Evolutionary conservation across 1,140 invertebrate genomes (phyloP), one percentile per base, ranked within the genome.

Genomic region (Eurosta solidaginis): DNA sequence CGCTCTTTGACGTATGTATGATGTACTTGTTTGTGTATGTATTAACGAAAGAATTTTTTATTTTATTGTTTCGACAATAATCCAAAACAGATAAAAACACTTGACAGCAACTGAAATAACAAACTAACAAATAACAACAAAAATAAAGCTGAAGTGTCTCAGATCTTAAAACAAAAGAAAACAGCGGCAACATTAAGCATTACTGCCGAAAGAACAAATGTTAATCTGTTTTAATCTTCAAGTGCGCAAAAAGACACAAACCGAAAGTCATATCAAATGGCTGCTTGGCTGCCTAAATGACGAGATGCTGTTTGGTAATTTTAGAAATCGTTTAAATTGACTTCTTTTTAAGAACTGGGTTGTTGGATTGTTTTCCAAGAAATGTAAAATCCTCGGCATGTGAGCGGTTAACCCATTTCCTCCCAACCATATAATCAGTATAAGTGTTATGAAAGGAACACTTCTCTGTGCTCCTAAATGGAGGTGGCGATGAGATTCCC

Each of bases 191-290:
- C 63, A 33, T 5, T n/a, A 73, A 33, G 14, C 7, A 73, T 42
- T 40, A 45, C 36, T n/a, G 74, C 74, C 17, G 42, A 50, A 76
- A 52, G 42, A 54, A 76, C 75, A 76, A 76, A 52, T 76, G 75
- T 76, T 76, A 76, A 76, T 76, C 75, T 76, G 47, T 54, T 76
- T 76, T 76, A 76, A 76, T 76, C 75, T 76, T 74, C 44, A 27
- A 76, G 29, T 76, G 75, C 36, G 75, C 75, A 54, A 54, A 76
- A 76, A 47, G 6, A 74, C 40, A 22, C 33, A 14, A 9, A 22
- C 29, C n/a, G 33, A 36, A 40, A 40, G 40, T 42, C n/a, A 68
- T 17, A 36, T 40, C 17, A n/a, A 1, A 17, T 20, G 33, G 40
- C 33, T n/a, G 50, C 22, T 25, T 63, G 54, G 6, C 54, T 9